A percentile compares a stretch with the other conserved stretches of the same genome.
Conservation (phyloP, 2,113 vertebrate species). For the Gorsachius goisagi region DNA sequence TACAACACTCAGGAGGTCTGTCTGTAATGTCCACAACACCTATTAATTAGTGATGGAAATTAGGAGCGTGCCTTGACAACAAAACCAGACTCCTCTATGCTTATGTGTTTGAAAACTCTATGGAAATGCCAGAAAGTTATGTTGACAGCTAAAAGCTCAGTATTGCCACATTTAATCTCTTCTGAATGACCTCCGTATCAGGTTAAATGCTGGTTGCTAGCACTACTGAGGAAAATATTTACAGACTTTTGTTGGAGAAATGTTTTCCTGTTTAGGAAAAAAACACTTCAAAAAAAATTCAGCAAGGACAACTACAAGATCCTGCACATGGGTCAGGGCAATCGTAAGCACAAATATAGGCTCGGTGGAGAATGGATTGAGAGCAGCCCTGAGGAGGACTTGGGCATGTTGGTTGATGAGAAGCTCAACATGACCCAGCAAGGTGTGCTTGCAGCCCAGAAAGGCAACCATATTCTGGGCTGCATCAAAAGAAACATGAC, state of each 20-base stretch:
- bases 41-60: slow-evolving; percentile 2
- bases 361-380: too few relatives aligned
- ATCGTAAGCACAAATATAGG: too few relatives aligned
- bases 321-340: too few relatives aligned
- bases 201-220: neutral
- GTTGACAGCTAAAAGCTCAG: neutral
- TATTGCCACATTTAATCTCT: neutral
- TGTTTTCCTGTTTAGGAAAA: slow-evolving; percentile 51
- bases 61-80: neutral
- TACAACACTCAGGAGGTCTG: neutral
- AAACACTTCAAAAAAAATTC: neutral
- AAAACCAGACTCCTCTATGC: neutral
- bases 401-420: too few relatives aligned
- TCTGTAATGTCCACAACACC: neutral
- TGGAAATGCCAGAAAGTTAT: neutral
- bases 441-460: too few relatives aligned
- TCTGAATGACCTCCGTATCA: neutral
- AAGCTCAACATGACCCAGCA: too few relatives aligned
- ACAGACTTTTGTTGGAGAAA: slow-evolving; percentile 23
- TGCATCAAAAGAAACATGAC: too few relatives aligned
- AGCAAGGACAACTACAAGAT: too few relatives aligned
- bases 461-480: too few relatives aligned
- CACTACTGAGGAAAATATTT: slow-evolving; percentile 54
- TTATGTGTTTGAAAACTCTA: neutral
- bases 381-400: too few relatives aligned